Conservation (phyloP, 1,140 invertebrate species). For the Drosophila ironensis region DNA sequence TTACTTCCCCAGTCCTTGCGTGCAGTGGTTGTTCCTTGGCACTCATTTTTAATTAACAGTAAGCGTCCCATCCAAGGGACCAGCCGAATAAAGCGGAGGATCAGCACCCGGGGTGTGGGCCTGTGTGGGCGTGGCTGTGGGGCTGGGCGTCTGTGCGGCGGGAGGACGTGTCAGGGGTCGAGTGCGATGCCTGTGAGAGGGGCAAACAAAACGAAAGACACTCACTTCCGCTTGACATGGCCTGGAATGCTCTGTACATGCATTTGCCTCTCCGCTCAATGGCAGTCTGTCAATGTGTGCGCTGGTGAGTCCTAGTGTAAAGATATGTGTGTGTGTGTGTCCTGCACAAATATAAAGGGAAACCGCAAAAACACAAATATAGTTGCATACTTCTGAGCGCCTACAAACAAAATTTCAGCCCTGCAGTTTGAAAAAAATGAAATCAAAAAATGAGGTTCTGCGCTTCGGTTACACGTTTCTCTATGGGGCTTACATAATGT, state of each 20-base stretch:
- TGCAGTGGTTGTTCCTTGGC: conserved; percentile 40
- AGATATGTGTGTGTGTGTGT: too few relatives aligned
- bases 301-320: too few relatives aligned
- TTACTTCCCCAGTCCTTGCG: neutral
- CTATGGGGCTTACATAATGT: neutral
- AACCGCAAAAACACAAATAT: conserved; percentile 77
- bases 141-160: neutral
- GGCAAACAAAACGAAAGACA: conserved; percentile 78
- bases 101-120: too few relatives aligned
- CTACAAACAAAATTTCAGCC: conserved; percentile 62
- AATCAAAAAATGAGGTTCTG: conserved; percentile 9
- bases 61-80: conserved; percentile 58
- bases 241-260: conserved; percentile 69
- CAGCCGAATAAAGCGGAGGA: conserved; percentile 25
- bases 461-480: conserved; percentile 6
- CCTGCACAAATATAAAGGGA: conserved; percentile 73
- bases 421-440: conserved; percentile 4
- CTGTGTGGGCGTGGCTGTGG: neutral
- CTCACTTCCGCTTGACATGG: conserved; percentile 78
- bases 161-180: neutral
- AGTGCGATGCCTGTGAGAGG: conserved; percentile 43
- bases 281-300: conserved; percentile 26
- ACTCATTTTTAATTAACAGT: conserved; percentile 79
- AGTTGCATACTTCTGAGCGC: conserved; percentile 74
- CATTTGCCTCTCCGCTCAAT: conserved; percentile 66